phyloP scores from a whole-genome alignment of 1,140 invertebrate species.

The Papilio aristodemus region DNA sequence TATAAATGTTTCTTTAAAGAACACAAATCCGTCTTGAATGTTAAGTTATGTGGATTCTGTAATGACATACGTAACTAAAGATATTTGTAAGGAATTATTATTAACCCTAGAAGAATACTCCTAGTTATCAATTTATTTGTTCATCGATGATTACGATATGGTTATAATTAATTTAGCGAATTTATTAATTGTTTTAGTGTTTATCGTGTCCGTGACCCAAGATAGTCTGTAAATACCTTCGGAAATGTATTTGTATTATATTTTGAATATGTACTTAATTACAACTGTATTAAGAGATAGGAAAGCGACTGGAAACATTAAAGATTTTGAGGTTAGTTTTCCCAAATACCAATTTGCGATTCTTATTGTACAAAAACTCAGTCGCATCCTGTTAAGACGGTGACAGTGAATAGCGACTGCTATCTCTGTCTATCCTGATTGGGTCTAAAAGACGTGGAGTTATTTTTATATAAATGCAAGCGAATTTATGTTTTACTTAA shows the following conservation, averaged over 20 bases:
- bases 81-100: constrained; percentile 71
- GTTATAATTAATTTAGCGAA: constrained; percentile 72
- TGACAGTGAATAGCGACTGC: not conserved
- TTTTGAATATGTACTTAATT: constrained; percentile 55
- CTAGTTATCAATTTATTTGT: constrained; percentile 68
- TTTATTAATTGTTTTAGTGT: constrained; percentile 72
- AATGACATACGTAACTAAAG: constrained; percentile 75
- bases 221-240: constrained; percentile 74
- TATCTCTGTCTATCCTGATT: not conserved
- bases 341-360: not conserved
- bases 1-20: constrained; percentile 49
- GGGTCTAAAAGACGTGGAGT: constrained; percentile 1
- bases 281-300: constrained; percentile 31
- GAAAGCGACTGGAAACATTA: not conserved
- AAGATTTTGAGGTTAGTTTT: not conserved
- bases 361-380: not conserved
- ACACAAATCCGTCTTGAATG: constrained; percentile 70
- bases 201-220: constrained; percentile 57
- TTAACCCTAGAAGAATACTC: constrained; percentile 67
- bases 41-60: constrained; percentile 69
- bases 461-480: constrained; percentile 44
- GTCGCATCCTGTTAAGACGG: too few species aligned
- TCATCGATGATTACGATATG: constrained; percentile 57
- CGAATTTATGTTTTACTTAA: constrained; percentile 42
- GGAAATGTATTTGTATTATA: constrained; percentile 63